Conservation (phyloP, 2,888 invertebrate genomes). For the Stenodema calcarata region DNA sequence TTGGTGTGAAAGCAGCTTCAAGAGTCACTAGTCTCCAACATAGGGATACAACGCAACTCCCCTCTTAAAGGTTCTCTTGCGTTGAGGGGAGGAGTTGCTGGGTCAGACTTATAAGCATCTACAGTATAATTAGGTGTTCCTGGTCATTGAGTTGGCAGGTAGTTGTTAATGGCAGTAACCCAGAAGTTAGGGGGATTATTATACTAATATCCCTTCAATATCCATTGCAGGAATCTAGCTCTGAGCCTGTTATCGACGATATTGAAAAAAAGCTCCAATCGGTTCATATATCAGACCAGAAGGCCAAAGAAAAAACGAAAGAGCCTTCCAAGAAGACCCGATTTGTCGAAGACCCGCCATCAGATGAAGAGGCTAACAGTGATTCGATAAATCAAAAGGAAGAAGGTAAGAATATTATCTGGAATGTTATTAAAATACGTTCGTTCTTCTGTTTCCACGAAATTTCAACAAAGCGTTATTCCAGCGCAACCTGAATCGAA, state of each 20-base stretch:
- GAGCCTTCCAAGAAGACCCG: constrained; percentile 44
- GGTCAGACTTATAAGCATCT: too few relatives aligned
- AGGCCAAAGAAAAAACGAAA: constrained; percentile 48
- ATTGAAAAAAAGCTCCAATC: constrained; percentile 29
- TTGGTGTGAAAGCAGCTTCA: too few relatives aligned
- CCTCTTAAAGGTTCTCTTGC: too few relatives aligned
- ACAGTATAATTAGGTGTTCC: too few relatives aligned
- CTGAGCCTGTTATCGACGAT: constrained; percentile 16
- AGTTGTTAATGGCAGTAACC: too few relatives aligned
- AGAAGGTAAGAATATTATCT: neutral
- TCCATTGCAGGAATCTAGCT: neutral
- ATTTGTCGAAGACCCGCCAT: constrained; percentile 38
- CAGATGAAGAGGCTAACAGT: constrained; percentile 54
- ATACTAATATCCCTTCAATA: too few relatives aligned
- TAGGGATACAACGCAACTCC: too few relatives aligned
- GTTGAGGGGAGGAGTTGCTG: too few relatives aligned
- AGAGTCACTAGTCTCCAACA: too few relatives aligned
- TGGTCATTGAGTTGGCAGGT: too few relatives aligned
- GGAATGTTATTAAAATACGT: too few relatives aligned
- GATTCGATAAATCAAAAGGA: neutral
- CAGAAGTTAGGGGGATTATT: too few relatives aligned
- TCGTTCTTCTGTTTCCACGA: neutral
- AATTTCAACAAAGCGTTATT: neutral
- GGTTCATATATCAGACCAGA: constrained; percentile 1
- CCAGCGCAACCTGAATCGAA: constrained; percentile 61